phyloP scores from a whole-genome alignment of 1,140 invertebrate species.

The Hormaphis cornu region DNA sequence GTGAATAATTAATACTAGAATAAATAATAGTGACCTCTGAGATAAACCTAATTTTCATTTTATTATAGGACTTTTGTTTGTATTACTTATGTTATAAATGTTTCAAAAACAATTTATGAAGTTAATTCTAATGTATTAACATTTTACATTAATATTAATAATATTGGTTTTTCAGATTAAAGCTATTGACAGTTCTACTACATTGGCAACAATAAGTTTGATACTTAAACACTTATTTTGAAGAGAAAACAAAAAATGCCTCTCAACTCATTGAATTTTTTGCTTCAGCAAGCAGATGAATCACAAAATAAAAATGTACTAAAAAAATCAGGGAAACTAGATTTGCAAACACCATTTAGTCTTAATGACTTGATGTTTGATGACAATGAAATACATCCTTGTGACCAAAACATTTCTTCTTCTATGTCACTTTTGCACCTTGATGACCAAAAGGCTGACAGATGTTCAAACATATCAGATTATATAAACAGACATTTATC shows the following conservation, averaged over 20 bases:
- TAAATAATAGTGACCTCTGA: no score
- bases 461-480: constrained; percentile 16
- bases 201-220: no score
- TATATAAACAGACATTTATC: constrained; percentile 26
- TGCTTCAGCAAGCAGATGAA: constrained; percentile 2
- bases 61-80: no score
- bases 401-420: constrained; percentile 2
- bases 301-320: background rate
- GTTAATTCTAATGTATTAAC: no score
- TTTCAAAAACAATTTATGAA: no score
- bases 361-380: constrained; percentile 27
- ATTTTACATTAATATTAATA: no score
- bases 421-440: background rate
- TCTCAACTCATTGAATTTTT: background rate
- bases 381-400: constrained; percentile 13
- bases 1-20: no score
- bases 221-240: background rate
- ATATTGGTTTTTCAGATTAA: background rate
- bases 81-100: no score
- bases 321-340: background rate
- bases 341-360: constrained; percentile 23
- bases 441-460: background rate
- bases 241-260: background rate
- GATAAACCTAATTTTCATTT: no score
- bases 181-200: background rate